These are phyloP conservation scores for Pristionchus entomophagus DNA, from an alignment of 2,888 invertebrate species.

Conservation along the genomic window DNA sequence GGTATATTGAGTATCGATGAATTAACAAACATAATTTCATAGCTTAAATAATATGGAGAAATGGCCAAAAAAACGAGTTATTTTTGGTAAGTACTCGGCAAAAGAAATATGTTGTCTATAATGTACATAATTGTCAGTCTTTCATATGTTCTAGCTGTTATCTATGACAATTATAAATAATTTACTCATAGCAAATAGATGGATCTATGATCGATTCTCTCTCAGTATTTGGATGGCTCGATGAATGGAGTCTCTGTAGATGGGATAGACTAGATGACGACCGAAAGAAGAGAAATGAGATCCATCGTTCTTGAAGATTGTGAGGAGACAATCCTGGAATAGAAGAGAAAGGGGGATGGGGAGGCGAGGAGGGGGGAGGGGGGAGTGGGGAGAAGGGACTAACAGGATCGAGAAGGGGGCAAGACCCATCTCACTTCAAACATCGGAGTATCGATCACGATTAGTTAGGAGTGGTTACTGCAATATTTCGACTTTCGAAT, in stretches of 20 bases:
- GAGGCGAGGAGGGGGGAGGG: too few relatives aligned
- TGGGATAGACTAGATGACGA: constrained; percentile 24
- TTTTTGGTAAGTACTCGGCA: too few relatives aligned
- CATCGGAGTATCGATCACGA: constrained; percentile 20
- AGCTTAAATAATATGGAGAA: too few relatives aligned
- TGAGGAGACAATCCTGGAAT: background rate
- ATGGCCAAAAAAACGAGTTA: too few relatives aligned
- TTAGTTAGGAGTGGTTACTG: background rate
- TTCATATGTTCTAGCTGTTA: background rate
- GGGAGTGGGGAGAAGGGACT: background rate
- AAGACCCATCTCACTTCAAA: constrained; percentile 15
- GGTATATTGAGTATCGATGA: too few relatives aligned
- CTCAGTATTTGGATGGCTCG: background rate
- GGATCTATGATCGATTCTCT: background rate
- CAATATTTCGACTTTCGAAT: too few relatives aligned
- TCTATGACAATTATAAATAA: too few relatives aligned
- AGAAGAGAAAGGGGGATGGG: too few relatives aligned
- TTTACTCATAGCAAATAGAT: background rate
- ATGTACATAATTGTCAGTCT: background rate
- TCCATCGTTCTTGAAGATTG: constrained; percentile 26
- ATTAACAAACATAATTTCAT: too few relatives aligned
- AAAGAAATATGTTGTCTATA: too few relatives aligned
- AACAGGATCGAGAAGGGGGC: background rate
- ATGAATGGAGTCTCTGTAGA: constrained; percentile 6
- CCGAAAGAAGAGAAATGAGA: constrained; percentile 10